phyloP scores from a whole-genome alignment of 1,140 invertebrate species.

The Magallana gigas region DNA sequence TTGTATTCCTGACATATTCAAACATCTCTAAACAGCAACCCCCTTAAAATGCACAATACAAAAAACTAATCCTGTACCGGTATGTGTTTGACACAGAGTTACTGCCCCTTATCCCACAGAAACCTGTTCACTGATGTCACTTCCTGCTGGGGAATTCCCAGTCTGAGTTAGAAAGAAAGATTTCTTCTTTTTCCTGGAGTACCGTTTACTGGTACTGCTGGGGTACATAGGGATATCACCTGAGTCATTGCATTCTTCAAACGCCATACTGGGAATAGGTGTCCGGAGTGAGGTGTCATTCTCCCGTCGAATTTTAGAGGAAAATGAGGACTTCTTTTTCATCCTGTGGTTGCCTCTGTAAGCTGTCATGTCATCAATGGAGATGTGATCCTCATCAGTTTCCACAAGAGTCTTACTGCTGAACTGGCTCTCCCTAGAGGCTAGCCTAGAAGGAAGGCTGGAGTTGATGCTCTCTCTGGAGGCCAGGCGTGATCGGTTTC shows the following conservation, averaged over 20 bases:
- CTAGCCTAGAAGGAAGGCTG: not conserved
- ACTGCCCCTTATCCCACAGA: not conserved
- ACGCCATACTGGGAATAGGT: slow-evolving; percentile 54
- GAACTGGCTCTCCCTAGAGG: slow-evolving; percentile 22
- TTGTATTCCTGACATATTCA: too few species aligned
- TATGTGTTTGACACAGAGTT: too few species aligned
- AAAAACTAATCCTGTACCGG: too few species aligned
- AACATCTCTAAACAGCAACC: too few species aligned
- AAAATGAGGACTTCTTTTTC: slow-evolving; percentile 53
- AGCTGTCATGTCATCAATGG: slow-evolving; percentile 49
- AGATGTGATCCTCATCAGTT: slow-evolving; percentile 48
- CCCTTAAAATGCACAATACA: too few species aligned
- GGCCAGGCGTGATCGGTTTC: not conserved
- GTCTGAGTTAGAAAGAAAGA: slow-evolving; percentile 54
- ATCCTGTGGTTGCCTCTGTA: slow-evolving; percentile 14
- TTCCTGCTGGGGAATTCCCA: slow-evolving; percentile 43
- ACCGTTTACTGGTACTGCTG: not conserved
- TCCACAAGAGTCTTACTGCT: slow-evolving; percentile 44
- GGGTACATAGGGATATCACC: slow-evolving; percentile 41
- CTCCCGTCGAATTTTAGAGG: slow-evolving; percentile 32
- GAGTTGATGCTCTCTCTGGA: slow-evolving; percentile 23
- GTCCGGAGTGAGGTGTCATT: slow-evolving; percentile 51
- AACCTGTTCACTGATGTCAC: slow-evolving; percentile 40
- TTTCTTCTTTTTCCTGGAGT: slow-evolving; percentile 36
- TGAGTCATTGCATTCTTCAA: slow-evolving; percentile 38